Conservation (phyloP, 2,113 vertebrate species). For the Actenoides lindsayi region DNA sequence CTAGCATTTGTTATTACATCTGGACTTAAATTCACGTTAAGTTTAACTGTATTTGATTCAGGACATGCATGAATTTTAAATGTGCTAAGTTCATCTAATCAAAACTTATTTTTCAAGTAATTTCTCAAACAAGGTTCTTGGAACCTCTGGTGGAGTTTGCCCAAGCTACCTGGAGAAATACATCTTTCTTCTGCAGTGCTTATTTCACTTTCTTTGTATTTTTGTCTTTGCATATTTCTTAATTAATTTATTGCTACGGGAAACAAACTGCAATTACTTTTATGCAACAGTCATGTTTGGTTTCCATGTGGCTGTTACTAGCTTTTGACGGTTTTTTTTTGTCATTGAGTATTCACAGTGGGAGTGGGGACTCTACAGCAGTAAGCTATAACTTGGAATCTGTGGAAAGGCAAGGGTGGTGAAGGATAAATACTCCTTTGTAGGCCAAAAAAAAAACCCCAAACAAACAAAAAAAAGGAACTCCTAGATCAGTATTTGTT, state of each 20-base stretch:
- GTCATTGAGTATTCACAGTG: background rate
- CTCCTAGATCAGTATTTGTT: background rate
- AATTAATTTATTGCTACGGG: background rate
- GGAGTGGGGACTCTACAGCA: rapidly evolving
- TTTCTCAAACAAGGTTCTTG: background rate
- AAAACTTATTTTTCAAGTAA: background rate
- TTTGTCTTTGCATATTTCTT: background rate
- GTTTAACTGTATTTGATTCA: background rate
- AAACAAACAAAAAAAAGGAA: background rate
- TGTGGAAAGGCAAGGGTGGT: background rate
- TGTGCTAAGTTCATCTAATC: background rate
- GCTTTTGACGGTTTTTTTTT: background rate
- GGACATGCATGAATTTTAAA: background rate
- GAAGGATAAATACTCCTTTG: background rate
- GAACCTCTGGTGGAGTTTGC: background rate
- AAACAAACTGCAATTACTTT: background rate
- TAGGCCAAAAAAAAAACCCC: background rate
- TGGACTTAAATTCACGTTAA: background rate
- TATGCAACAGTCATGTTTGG: background rate
- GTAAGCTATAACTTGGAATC: background rate
- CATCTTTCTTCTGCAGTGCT: background rate
- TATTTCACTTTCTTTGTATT: background rate
- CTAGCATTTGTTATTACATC: background rate
- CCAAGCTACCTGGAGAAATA: background rate
- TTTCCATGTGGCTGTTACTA: background rate